Evolutionary conservation across 2,113 vertebrate species (phyloP).

Genomic region (Proterorhinus semilunaris): DNA sequence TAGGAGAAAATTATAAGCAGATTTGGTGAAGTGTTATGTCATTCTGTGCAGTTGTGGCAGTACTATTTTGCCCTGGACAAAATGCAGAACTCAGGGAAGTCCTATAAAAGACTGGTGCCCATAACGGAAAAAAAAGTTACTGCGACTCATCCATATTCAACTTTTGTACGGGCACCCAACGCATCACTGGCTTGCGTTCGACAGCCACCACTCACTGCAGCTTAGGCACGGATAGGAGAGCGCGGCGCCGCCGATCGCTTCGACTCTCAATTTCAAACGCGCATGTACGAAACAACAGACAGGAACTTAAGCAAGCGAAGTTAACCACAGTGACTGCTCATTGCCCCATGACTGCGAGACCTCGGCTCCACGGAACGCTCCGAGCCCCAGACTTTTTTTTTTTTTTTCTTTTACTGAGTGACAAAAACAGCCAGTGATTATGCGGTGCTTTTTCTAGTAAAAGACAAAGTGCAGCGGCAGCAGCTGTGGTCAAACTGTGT

Average conservation of each 20-base stretch:
- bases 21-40: too few species aligned
- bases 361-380: conserved; percentile 29
- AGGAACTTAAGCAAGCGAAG: not conserved
- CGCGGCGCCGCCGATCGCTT: not conserved
- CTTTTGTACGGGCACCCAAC: not conserved
- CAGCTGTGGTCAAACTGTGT: conserved; percentile 25
- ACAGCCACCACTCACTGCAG: not conserved
- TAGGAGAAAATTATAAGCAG: too few species aligned
- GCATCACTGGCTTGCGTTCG: not conserved
- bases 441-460: conserved; percentile 28
- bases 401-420: conserved; percentile 17
- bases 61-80: too few species aligned
- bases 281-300: conserved; percentile 1
- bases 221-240: not conserved
- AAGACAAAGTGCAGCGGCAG: conserved; percentile 22
- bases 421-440: conserved; percentile 33
- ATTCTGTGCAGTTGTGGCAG: too few species aligned
- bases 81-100: too few species aligned
- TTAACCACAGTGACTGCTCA: conserved; percentile 11
- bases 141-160: conserved; percentile 2
- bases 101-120: too few species aligned
- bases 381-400: conserved; percentile 19
- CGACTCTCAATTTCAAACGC: conserved; percentile 13
- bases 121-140: too few species aligned
- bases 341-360: conserved; percentile 27